Conservation (phyloP, 2,113 vertebrate genomes). For the Pandion haliaetus region DNA sequence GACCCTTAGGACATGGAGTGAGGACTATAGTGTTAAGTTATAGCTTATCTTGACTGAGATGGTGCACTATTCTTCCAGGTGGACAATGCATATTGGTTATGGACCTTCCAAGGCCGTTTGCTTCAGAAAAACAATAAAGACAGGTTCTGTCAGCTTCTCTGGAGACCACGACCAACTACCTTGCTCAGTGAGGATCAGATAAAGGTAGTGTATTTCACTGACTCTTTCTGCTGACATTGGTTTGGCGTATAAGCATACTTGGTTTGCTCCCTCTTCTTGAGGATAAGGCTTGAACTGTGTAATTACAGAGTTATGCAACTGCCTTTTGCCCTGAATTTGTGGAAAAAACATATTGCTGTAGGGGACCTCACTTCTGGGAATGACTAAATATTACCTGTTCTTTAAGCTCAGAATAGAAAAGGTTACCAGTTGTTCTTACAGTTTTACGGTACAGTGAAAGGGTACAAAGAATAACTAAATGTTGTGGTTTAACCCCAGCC, state of each 20-base stretch:
- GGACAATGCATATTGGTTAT: conserved; percentile 98
- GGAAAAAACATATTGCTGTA: background rate
- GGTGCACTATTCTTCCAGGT: conserved; percentile 75
- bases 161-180: conserved; percentile 90
- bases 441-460: background rate
- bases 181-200: conserved; percentile 88
- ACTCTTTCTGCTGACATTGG: background rate
- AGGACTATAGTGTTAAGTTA: background rate
- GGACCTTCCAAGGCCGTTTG: conserved; percentile 97
- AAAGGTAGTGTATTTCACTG: conserved; percentile 74
- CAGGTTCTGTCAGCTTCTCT: conserved; percentile 95
- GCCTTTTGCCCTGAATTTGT: background rate
- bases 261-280: background rate
- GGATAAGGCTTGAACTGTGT: background rate
- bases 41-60: background rate
- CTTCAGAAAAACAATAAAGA: conserved; percentile 98
- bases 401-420: background rate
- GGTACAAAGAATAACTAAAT: background rate
- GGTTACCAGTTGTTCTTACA: background rate
- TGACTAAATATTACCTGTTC: background rate
- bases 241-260: background rate
- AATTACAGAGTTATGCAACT: background rate
- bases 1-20: background rate
- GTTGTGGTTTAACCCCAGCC: too few relatives aligned
- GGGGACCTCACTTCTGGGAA: background rate